A percentile compares a stretch with the other conserved stretches of the same genome.
Evolutionary conservation across 2,888 invertebrate genomes (phyloP).

Genomic region (Tetrapedia diversipes): DNA sequence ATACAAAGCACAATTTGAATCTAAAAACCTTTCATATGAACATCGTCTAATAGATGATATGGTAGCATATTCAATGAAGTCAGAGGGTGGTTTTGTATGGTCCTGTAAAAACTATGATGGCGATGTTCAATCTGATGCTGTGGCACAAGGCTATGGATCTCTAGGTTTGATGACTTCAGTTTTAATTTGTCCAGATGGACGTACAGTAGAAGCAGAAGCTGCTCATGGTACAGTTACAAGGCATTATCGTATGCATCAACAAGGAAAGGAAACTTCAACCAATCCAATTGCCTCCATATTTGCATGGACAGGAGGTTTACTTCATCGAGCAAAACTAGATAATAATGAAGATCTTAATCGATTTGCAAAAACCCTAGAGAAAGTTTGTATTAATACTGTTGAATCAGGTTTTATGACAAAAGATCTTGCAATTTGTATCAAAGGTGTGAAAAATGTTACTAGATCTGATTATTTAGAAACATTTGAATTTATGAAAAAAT

Average conservation of each 20-base stretch:
- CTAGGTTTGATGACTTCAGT: slow-evolving; percentile 99
- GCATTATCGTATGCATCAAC: slow-evolving; percentile 93
- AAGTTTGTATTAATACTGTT: slow-evolving; percentile 96
- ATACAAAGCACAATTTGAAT: slow-evolving; percentile 93
- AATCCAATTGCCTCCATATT: slow-evolving; percentile 99
- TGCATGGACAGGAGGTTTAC: slow-evolving; percentile 97
- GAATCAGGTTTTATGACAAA: slow-evolving; percentile 98
- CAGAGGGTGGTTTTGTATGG: slow-evolving; percentile 99
- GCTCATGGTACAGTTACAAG: slow-evolving; percentile 99
- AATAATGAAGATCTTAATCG: slow-evolving; percentile 89
- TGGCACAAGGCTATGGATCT: slow-evolving; percentile 98
- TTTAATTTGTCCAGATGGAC: slow-evolving; percentile 97
- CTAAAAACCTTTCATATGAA: slow-evolving; percentile 97
- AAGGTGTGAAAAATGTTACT: slow-evolving; percentile 92
- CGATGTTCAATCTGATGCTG: slow-evolving; percentile 99
- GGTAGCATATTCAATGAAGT: slow-evolving; percentile 99
- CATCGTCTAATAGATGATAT: slow-evolving; percentile 99
- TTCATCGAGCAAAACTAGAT: slow-evolving; percentile 97
- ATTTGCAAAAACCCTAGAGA: slow-evolving; percentile 94
- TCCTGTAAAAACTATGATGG: slow-evolving; percentile 99
- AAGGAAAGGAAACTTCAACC: slow-evolving; percentile 99
- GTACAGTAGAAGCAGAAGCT: slow-evolving; percentile 98
- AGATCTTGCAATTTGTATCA: slow-evolving; percentile 98
- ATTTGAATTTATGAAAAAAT: slow-evolving; percentile 97
- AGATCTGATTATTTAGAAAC: slow-evolving; percentile 96